Percentiles rank a stretch among this genome's conserved stretches.
These are phyloP conservation scores for Lampropteryx suffumata DNA, from an alignment of 2,888 invertebrate species.

Conservation along the genomic window DNA sequence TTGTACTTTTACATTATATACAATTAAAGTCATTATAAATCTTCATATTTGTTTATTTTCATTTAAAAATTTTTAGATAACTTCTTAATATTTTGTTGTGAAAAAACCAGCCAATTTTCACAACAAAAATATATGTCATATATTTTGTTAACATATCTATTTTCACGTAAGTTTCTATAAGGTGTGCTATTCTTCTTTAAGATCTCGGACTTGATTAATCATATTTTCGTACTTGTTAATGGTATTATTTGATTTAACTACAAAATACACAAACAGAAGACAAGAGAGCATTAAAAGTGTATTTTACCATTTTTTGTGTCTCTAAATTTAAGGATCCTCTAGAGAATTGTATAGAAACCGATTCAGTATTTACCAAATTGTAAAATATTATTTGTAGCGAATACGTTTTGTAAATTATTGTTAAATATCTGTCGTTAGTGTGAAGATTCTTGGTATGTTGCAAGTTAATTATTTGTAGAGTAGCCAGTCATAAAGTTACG, in stretches of 20 bases:
- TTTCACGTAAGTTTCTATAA: constrained; percentile 27
- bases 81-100: constrained; percentile 48
- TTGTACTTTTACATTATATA: constrained; percentile 2
- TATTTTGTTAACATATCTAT: constrained; percentile 33
- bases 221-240: constrained; percentile 20
- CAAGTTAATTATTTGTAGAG: constrained; percentile 19
- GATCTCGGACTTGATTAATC: constrained; percentile 51
- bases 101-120: constrained; percentile 69
- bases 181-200: constrained; percentile 34
- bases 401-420: constrained; percentile 31
- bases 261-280: no score
- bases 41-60: not conserved
- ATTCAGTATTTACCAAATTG: constrained; percentile 15
- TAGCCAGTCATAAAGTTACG: constrained; percentile 25
- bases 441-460: constrained; percentile 18
- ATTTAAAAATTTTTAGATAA: no score
- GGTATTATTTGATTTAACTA: no score
- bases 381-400: constrained; percentile 1
- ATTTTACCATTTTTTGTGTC: no score
- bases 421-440: constrained; percentile 20
- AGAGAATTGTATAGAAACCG: constrained; percentile 12
- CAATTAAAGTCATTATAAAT: no score
- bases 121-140: constrained; percentile 47
- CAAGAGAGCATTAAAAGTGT: no score
- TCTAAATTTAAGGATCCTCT: not conserved